Percentiles rank a stretch among this genome's conserved stretches.
These are phyloP conservation scores for Neodiprion lecontei DNA, from an alignment of 1,140 invertebrate species.

Conservation along the genomic window DNA sequence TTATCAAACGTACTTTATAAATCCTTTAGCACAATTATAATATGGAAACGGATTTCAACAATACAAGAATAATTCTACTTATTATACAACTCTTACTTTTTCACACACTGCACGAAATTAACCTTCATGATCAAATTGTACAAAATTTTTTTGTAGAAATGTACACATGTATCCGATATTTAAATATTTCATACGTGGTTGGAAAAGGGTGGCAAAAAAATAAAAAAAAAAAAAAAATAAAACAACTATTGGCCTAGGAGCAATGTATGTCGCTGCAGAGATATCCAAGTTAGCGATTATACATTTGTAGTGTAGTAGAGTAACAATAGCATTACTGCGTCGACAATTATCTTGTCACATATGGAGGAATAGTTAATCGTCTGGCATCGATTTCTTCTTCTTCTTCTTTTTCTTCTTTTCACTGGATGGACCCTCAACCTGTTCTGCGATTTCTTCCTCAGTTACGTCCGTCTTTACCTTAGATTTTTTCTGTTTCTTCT, in stretches of 20 bases:
- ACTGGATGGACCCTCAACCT: constrained; percentile 25
- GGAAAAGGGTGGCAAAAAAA: not conserved
- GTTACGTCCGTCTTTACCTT: constrained; percentile 24
- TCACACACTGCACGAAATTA: not conserved
- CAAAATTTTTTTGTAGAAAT: no score
- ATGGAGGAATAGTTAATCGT: constrained; percentile 26
- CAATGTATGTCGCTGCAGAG: constrained; percentile 1
- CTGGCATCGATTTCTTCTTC: constrained; percentile 45
- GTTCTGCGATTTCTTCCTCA: constrained; percentile 23
- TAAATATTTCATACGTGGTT: not conserved
- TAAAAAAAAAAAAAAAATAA: constrained; percentile 18
- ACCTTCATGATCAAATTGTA: no score
- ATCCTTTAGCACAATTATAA: not conserved
- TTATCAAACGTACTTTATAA: not conserved
- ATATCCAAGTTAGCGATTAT: constrained; percentile 13
- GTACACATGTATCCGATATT: no score
- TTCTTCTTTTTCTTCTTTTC: constrained; percentile 56
- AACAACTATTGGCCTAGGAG: not conserved
- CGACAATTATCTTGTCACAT: no score
- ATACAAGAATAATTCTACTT: not conserved
- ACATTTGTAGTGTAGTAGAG: not conserved
- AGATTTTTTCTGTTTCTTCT: constrained; percentile 28
- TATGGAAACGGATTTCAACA: not conserved
- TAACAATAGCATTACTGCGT: no score
- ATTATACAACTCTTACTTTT: not conserved